Conservation (phyloP, 1,140 invertebrate species). For the Mycetomoellerius zeteki region DNA sequence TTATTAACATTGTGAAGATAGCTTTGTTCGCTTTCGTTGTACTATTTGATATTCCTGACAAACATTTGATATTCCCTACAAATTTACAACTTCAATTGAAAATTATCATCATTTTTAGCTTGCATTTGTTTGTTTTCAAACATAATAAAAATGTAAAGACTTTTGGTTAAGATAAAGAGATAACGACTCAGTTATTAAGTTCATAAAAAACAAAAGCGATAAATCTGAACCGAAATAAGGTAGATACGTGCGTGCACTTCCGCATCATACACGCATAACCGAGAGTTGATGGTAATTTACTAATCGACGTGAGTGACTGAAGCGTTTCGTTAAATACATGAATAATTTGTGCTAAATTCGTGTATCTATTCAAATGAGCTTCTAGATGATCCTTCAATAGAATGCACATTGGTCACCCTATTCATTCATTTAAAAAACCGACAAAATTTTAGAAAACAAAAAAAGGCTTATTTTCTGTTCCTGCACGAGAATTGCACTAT, state of each 20-base stretch:
- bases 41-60: neutral
- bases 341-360: slow-evolving; percentile 92
- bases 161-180: neutral
- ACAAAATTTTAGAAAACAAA: no score
- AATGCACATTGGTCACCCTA: slow-evolving; percentile 92
- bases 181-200: neutral
- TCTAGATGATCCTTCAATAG: slow-evolving; percentile 93
- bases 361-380: slow-evolving; percentile 92
- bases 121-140: neutral
- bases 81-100: neutral
- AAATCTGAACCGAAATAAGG: slow-evolving; percentile 28
- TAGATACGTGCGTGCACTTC: slow-evolving; percentile 84
- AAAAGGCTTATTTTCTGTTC: no score
- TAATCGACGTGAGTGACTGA: slow-evolving; percentile 93
- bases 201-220: neutral
- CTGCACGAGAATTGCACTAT: no score
- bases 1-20: slow-evolving; percentile 8
- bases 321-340: slow-evolving; percentile 95
- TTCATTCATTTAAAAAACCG: slow-evolving; percentile 80
- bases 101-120: neutral
- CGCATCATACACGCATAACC: slow-evolving; percentile 91
- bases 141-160: neutral
- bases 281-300: slow-evolving; percentile 94
- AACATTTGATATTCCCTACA: no score
- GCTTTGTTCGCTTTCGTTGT: neutral